phyloP scores from a whole-genome alignment of 2,113 vertebrate genomes.

The Corydoras sp. region DNA sequence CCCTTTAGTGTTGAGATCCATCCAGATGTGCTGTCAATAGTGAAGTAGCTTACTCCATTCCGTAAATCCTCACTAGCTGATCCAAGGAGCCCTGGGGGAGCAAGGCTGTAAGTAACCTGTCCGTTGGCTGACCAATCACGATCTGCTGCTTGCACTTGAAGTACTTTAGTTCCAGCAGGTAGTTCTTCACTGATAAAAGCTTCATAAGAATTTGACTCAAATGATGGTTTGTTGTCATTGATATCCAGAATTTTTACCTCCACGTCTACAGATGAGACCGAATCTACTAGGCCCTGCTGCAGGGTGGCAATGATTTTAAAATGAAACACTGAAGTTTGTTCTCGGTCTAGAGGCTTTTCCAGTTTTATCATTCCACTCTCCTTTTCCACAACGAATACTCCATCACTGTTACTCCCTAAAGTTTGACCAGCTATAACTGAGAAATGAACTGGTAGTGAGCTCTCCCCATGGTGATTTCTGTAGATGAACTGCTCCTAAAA shows the following conservation, averaged over 20 bases:
- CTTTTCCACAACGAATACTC: slow-evolving; percentile 81
- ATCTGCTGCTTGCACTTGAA: slow-evolving; percentile 82
- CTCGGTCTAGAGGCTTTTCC: slow-evolving; percentile 86
- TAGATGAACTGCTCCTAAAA: slow-evolving; percentile 75
- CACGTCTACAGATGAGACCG: slow-evolving; percentile 78
- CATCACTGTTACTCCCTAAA: slow-evolving; percentile 79
- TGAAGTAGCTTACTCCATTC: slow-evolving; percentile 69
- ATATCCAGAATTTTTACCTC: slow-evolving; percentile 85
- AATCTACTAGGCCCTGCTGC: slow-evolving; percentile 77
- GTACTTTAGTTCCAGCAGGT: slow-evolving; percentile 80
- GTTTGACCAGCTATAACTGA: slow-evolving; percentile 78
- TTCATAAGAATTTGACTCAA: slow-evolving; percentile 79
- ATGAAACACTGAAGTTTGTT: slow-evolving; percentile 70
- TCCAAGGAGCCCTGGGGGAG: slow-evolving; percentile 53
- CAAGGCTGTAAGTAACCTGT: slow-evolving; percentile 85
- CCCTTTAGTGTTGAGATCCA: slow-evolving; percentile 90
- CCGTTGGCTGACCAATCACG: slow-evolving; percentile 85
- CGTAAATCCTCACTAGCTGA: slow-evolving; percentile 59
- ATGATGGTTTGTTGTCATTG: slow-evolving; percentile 92
- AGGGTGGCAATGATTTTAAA: slow-evolving; percentile 84
- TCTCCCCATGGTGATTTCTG: slow-evolving; percentile 58
- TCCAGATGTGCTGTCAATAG: slow-evolving; percentile 85
- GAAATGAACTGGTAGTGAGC: slow-evolving; percentile 60
- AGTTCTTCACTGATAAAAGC: slow-evolving; percentile 87
- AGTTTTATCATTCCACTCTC: slow-evolving; percentile 83